Base-by-base conservation (phyloP, 1,140 invertebrate species). In the Sycophila sp. region DNA sequence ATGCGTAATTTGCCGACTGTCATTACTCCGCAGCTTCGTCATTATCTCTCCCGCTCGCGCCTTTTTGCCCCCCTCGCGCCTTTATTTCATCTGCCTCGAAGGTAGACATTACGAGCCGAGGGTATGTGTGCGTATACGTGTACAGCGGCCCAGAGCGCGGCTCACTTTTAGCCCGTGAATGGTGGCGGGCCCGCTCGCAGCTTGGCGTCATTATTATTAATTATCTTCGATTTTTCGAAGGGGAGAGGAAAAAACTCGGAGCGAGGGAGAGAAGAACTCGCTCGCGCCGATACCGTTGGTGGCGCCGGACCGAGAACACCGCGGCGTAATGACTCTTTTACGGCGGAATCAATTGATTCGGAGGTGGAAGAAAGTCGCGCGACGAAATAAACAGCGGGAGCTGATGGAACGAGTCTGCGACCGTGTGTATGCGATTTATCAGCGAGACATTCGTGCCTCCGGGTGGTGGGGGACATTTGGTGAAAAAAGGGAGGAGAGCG, bases 1-100 rank as follows among this genome's bases (percentile, higher is more conserved):
- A 77, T 69, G 73, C 67, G 68, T 75, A 76, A 79, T 79, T 78
- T 77, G 55, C 58, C 72, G 55, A 51, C 45, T 60, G 34, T 62
- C 58, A 62, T 69, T 62, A 68, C 40, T 22, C 49, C 17, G 19
- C 38, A 15, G 26, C 36, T 40, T 36, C 60, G 36, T 68, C 30
- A 59, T 68, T 59, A 59, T 64, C 49, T 56, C 45, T 70, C 36
- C 34, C 30, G 36, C 30, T 30, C 40, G 26, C 56, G n/a, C 24
- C 6, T 34, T 22, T 24, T 11, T 19, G 8, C 22, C 17, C 11
- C 24, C 4, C 49, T 26, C 13, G 2, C 22, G 32, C 38, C 34
- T 62, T 53, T 62, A 51, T 53, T 69, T 62, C 40, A 59, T 68
- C 55, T 59, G 55, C 40, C 40, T 49, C 65, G 45, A 68, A 68